Base-by-base conservation (phyloP, 2,113 vertebrate genomes). In the Phoxinus phoxinus region DNA sequence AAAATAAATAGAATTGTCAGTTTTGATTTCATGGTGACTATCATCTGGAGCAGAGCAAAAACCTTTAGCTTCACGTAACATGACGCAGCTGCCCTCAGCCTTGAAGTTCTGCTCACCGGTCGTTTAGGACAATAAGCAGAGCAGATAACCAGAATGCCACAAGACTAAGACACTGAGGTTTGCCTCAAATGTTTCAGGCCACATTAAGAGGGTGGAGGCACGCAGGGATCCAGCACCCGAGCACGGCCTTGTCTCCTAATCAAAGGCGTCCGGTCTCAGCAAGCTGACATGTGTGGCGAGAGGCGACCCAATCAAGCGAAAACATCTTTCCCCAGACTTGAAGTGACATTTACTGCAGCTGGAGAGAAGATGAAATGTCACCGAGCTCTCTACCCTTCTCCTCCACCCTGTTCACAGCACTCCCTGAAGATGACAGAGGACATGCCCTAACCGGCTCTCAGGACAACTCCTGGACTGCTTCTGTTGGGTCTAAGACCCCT, bases 281-380 rank as follows among this genome's bases (percentile, higher is more conserved):
- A 53, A 89, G n/a, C 63, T 84, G 88, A 87, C 88, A 85, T 82
- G 63, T 76, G 61, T 58, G 88, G 74, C 13, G 69, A 74, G 86
- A 75, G 86, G 86, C 46, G 23, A 61, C 25, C 48, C 84, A 86
- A 75, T 87, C 88, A 84, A 87, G 84, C 81, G 75, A 67, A n/a
- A n/a, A 83, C 72, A 76, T 61, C 67, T 89, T 84, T 73, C 78
- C 73, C 10, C 48, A 74, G 84, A 89, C 73, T 44, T 83, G 80
- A 87, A 86, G 84, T 87, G 88, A 89, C 88, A 87, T 87, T 87
- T 86, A 86, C 74, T 76, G 41, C 86, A 87, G 84, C 84, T 86
- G 80, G 81, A 87, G 65, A 86, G 61, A 86, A 37, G 77, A 69
- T 84, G 53, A 87, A 87, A 87, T 87, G 86, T 84, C 88, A 89